Conservation (phyloP, 2,113 vertebrate species). For the Spilogale gracilis region DNA sequence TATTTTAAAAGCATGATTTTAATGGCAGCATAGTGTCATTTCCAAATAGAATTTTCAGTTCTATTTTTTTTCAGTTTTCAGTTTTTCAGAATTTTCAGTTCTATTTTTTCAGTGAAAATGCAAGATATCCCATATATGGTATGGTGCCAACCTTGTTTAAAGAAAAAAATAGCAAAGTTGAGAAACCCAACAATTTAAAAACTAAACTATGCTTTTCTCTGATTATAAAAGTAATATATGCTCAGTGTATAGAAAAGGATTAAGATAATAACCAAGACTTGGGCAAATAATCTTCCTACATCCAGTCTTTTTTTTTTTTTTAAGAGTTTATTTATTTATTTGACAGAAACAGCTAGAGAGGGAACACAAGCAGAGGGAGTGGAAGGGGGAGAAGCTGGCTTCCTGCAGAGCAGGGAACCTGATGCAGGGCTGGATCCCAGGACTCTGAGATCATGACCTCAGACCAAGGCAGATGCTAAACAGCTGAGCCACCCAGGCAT, state of each 20-base stretch:
- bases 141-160: background rate
- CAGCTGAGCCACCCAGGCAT: too few relatives aligned
- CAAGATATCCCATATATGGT: background rate
- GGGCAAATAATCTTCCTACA: conserved; percentile 1
- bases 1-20: background rate
- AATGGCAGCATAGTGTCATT: background rate
- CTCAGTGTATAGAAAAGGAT: background rate
- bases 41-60: background rate
- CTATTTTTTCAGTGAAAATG: background rate
- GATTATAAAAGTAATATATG: background rate
- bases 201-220: background rate
- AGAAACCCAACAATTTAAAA: conserved; percentile 19
- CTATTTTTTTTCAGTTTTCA: too few relatives aligned
- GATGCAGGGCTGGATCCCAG: too few relatives aligned
- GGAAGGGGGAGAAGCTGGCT: too few relatives aligned
- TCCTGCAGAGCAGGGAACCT: too few relatives aligned
- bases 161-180: background rate
- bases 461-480: too few relatives aligned
- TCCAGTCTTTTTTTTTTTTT: background rate
- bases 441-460: too few relatives aligned
- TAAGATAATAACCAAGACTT: background rate
- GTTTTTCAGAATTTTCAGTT: too few relatives aligned
- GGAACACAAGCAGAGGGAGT: too few relatives aligned
- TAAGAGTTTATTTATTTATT: too few relatives aligned
- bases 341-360: too few relatives aligned